phyloP scores from a whole-genome alignment of 1,140 invertebrate genomes.

The Idris sp. region DNA sequence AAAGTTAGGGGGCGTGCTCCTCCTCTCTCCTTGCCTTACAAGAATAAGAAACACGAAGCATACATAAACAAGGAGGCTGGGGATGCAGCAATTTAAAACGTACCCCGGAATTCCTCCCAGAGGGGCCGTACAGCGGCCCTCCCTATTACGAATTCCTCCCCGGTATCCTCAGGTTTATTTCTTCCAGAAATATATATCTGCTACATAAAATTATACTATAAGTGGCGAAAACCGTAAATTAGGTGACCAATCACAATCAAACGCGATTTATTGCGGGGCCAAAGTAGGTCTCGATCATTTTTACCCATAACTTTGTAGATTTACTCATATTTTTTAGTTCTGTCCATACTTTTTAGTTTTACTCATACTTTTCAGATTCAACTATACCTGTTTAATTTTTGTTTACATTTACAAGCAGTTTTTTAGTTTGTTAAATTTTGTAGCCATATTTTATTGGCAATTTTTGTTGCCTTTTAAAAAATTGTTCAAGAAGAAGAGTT shows the following conservation, averaged over 20 bases:
- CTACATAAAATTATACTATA: conserved; percentile 69
- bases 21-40: conserved; percentile 74
- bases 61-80: conserved; percentile 79
- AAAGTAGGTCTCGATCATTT: no score
- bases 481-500: no score
- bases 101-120: conserved; percentile 79
- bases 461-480: no score
- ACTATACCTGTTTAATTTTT: no score
- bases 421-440: no score
- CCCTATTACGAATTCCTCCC: conserved; percentile 77
- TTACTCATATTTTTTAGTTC: no score
- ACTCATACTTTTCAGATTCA: no score
- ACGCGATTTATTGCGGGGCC: conserved; percentile 19
- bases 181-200: conserved; percentile 64
- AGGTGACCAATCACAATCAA: conserved; percentile 35
- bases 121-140: conserved; percentile 77
- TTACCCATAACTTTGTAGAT: no score
- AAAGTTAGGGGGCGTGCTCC: conserved; percentile 70
- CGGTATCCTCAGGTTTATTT: conserved; percentile 65
- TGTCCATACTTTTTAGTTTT: no score
- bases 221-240: conserved; percentile 67
- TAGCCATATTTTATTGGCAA: no score
- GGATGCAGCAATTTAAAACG: conserved; percentile 80
- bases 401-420: no score
- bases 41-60: conserved; percentile 79